Evolutionary conservation across 2,113 vertebrate species (phyloP).

Genomic region (Circaetus cinerascens): DNA sequence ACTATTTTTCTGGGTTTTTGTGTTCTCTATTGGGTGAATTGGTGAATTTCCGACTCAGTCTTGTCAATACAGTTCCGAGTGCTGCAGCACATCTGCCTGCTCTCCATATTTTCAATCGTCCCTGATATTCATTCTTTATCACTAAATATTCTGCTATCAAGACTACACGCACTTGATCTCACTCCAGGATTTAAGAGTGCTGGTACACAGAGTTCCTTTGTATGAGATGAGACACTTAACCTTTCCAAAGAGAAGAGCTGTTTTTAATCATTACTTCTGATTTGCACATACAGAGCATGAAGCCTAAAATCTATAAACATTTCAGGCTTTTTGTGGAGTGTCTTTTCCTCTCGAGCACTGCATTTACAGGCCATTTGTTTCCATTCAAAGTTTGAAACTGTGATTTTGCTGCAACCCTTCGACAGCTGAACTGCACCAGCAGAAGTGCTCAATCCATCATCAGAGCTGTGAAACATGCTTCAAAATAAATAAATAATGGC

Average conservation of each 20-base stretch:
- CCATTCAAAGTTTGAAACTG: slow-evolving; percentile 5
- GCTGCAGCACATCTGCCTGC: slow-evolving; percentile 28
- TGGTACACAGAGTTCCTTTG: slow-evolving; percentile 43
- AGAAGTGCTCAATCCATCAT: slow-evolving; percentile 28
- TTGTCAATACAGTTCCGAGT: background rate
- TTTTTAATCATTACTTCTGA: slow-evolving; percentile 56
- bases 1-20: background rate
- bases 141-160: slow-evolving; percentile 56
- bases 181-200: slow-evolving; percentile 51
- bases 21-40: background rate
- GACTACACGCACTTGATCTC: slow-evolving; percentile 50
- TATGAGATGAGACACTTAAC: slow-evolving; percentile 60
- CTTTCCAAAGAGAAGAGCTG: slow-evolving; percentile 27
- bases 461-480: background rate
- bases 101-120: background rate
- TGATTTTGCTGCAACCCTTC: background rate
- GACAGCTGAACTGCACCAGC: background rate
- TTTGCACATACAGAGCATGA: background rate
- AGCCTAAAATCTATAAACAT: background rate
- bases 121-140: slow-evolving; percentile 10
- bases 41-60: background rate
- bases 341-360: background rate
- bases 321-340: background rate
- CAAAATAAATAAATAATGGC: slow-evolving; percentile 37
- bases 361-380: slow-evolving; percentile 23